Percentiles rank a stretch among this genome's conserved stretches.
Conservation (phyloP, 30 jellyfish, hydroid and myxozoan genomes). For the Chrysaora quinquecirrha region DNA sequence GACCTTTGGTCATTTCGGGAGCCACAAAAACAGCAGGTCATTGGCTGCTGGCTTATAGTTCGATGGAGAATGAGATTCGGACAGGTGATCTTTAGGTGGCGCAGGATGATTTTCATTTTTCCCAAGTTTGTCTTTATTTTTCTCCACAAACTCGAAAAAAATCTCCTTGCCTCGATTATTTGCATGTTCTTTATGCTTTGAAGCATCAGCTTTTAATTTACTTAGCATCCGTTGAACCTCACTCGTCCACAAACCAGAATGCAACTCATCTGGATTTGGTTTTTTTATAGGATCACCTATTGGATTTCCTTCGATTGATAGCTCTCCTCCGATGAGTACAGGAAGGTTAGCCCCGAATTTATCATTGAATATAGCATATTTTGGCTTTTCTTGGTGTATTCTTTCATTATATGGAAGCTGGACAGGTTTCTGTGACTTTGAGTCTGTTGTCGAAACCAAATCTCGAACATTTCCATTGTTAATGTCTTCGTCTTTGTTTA, state of each 20-base stretch:
- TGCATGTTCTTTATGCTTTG: slow-evolving; percentile 21
- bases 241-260: slow-evolving; percentile 38
- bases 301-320: background rate
- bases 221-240: slow-evolving; percentile 23
- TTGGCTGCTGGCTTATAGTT: no score
- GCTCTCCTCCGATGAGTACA: slow-evolving; percentile 2
- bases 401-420: background rate
- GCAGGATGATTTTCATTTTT: no score
- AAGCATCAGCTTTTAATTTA: background rate
- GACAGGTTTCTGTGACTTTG: background rate
- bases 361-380: background rate
- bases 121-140: no score
- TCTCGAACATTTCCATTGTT: background rate
- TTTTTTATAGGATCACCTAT: slow-evolving; percentile 27
- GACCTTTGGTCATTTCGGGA: no score
- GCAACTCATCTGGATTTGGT: slow-evolving; percentile 55
- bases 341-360: background rate
- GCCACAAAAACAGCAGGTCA: no score
- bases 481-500: background rate
- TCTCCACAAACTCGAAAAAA: background rate
- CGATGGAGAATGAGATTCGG: no score
- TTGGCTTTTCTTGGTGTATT: background rate
- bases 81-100: no score
- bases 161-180: background rate
- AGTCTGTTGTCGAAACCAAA: background rate